Conservation (phyloP, 2,888 invertebrate genomes). For the Cremastinae sp. region DNA sequence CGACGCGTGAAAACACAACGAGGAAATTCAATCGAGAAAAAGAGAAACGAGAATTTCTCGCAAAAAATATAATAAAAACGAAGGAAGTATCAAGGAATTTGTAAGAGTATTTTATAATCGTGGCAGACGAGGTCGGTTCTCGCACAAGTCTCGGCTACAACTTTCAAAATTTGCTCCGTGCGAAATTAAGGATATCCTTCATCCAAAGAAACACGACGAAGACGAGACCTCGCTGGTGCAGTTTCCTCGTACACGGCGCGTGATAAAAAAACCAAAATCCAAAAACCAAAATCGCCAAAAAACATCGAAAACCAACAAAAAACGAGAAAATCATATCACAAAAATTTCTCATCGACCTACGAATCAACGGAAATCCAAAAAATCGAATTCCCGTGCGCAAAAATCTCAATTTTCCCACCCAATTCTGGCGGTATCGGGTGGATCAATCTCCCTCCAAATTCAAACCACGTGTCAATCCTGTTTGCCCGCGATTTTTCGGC, state of each 20-base stretch:
- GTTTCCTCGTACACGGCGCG: conserved; percentile 56
- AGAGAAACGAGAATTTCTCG: background rate
- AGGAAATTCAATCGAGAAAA: background rate
- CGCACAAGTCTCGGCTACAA: conserved; percentile 41
- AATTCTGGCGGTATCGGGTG: conserved; percentile 17
- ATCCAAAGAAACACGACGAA: conserved; percentile 27
- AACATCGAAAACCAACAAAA: too few relatives aligned
- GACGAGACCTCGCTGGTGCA: conserved; percentile 49
- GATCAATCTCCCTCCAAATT: conserved; percentile 28
- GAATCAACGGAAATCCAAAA: conserved; percentile 14
- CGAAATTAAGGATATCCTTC: conserved; percentile 1
- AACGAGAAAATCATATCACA: too few relatives aligned
- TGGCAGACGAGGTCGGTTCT: conserved; percentile 46
- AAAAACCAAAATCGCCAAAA: too few relatives aligned
- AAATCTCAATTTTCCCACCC: background rate
- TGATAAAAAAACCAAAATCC: conserved; percentile 30
- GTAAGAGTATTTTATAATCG: conserved; percentile 41
- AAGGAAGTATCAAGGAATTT: background rate
- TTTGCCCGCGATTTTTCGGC: conserved; percentile 54
- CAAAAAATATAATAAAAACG: background rate
- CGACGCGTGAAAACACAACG: conserved; percentile 8
- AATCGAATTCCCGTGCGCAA: background rate
- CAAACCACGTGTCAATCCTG: conserved; percentile 41
- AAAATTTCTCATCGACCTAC: background rate
- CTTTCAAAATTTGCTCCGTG: conserved; percentile 42